A percentile compares a stretch with the other conserved stretches of the same genome.
Conservation (phyloP, 1,140 invertebrate genomes). For the Pseudachorutes palmiensis region DNA sequence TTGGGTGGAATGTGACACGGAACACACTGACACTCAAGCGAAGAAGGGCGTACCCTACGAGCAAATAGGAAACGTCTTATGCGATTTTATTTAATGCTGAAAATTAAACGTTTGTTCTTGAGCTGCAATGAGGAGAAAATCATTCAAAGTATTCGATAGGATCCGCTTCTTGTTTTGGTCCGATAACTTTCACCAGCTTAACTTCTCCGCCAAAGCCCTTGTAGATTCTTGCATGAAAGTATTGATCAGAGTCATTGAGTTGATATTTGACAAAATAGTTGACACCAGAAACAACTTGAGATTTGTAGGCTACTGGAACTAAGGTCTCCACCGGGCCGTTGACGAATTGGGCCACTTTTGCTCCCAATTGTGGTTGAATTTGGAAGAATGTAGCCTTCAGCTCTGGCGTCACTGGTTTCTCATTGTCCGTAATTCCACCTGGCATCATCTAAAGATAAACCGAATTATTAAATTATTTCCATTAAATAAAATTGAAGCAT, state of each 20-base stretch:
- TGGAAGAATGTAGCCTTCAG: neutral
- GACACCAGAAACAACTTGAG: constrained; percentile 14
- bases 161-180: neutral
- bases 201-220: neutral
- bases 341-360: neutral
- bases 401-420: constrained; percentile 2
- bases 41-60: neutral
- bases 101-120: neutral
- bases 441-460: constrained; percentile 9
- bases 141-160: constrained; percentile 7
- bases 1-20: constrained; percentile 9
- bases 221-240: constrained; percentile 13
- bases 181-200: constrained; percentile 1
- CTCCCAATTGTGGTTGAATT: neutral
- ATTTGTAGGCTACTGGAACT: constrained; percentile 11
- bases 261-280: constrained; percentile 16
- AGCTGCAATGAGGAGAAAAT: neutral
- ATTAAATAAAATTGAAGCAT: neutral
- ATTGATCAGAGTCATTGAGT: neutral
- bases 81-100: neutral
- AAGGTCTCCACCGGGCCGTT: neutral
- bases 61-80: neutral
- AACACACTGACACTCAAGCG: constrained; percentile 1
- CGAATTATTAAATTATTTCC: neutral
- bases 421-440: constrained; percentile 8